Base-by-base conservation (phyloP, 2,888 invertebrate species). In the Palloptera scutellata region DNA sequence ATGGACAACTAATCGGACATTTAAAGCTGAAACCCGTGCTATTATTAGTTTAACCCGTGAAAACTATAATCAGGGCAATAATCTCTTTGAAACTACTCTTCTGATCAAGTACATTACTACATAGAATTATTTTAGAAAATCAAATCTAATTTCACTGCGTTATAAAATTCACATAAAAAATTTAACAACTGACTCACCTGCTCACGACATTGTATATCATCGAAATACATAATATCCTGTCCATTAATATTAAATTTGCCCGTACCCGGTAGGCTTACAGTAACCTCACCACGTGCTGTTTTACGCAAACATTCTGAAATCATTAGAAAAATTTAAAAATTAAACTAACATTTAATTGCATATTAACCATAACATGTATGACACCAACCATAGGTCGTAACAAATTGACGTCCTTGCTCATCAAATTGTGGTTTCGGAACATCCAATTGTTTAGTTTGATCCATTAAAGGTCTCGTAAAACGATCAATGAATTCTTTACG, bases 221-320 rank as follows among this genome's bases (percentile, higher is more conserved):
- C 83, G 82, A 97, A 97, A 82, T 93, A 95, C 9, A 88, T 88
- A 43, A 96, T 88, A 79, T 92, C 91, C 68, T 79, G 70, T 5
- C 91, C 93, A 85, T 97, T 97, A 64, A 97, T 92, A 41, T 86
- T 88, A 64, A 97, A 88, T 80, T 90, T 88, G 1, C 98, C 97
- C 61, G 91, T 90, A 13, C 98, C 97, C 20, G 95, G 92, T 12
- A 89, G 89, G 69, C 87, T 87, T 10, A 97, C 86, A n/a, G 91
- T 94, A 0, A 97, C 95, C 82, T 90, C 87, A 1, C 92, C 96
- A 75, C 88, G 86, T 0, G 93, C 89, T 68, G 86, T 85, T 84
- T 94, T 95, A 69, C 93, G 87, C 64, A 88, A 82, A 79, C 92
- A 92, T 84, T 91, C 90, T 89, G 70, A 48, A 82, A 81, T 76